A percentile compares a stretch with the other conserved stretches of the same genome.
These are phyloP conservation scores for Chorisops tibialis DNA, from an alignment of 2,888 invertebrate species.

Conservation along the genomic window DNA sequence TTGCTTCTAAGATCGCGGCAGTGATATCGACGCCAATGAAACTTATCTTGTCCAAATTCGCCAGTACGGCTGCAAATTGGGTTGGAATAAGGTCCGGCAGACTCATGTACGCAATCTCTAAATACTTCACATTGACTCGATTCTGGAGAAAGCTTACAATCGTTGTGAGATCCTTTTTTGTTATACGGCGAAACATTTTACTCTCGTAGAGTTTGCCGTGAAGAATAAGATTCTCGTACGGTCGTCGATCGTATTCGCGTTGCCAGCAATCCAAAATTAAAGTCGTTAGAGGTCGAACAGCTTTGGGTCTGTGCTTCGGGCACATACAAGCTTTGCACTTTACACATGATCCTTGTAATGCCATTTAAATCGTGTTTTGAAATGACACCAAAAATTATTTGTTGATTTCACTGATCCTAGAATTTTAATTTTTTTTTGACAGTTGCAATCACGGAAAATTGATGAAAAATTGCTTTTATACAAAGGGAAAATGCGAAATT, in stretches of 20 bases:
- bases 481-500: too few species aligned
- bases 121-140: slow-evolving; percentile 27
- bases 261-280: slow-evolving; percentile 48
- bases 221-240: slow-evolving; percentile 43
- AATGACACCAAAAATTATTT: too few species aligned
- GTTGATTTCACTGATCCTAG: too few species aligned
- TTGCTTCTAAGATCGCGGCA: not conserved
- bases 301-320: slow-evolving; percentile 16
- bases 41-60: slow-evolving; percentile 14
- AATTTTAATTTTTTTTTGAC: too few species aligned
- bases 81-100: not conserved
- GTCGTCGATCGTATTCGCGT: slow-evolving; percentile 45
- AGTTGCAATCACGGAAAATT: too few species aligned
- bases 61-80: not conserved
- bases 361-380: too few species aligned
- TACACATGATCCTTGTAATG: too few species aligned
- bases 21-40: slow-evolving; percentile 26
- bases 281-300: slow-evolving; percentile 29
- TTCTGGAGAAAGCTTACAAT: slow-evolving; percentile 41
- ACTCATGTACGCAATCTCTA: slow-evolving; percentile 37
- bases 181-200: slow-evolving; percentile 40
- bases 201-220: slow-evolving; percentile 41
- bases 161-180: slow-evolving; percentile 39
- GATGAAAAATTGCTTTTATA: too few species aligned
- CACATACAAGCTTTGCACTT: slow-evolving; percentile 20